Evolutionary conservation across 2,113 vertebrate genomes (phyloP).

Genomic region (Monopterus albus): DNA sequence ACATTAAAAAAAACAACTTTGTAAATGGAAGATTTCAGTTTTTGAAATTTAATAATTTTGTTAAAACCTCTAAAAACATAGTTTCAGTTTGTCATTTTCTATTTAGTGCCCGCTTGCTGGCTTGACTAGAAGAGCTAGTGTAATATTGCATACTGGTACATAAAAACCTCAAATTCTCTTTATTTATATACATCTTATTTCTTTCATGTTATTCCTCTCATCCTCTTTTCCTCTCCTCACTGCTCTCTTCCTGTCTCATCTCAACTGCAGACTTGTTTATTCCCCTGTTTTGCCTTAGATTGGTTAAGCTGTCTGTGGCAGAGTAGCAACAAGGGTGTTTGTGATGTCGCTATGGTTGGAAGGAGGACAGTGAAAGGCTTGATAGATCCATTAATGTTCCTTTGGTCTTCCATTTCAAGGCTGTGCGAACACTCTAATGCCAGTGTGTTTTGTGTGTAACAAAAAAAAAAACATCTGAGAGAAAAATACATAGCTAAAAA

Average conservation of each 20-base stretch:
- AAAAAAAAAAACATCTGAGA: background rate
- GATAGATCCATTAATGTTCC: conserved; percentile 58
- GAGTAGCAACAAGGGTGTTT: conserved; percentile 58
- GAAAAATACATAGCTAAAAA: background rate
- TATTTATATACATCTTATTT: background rate
- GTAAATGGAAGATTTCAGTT: too few species aligned
- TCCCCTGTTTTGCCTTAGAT: conserved; percentile 35
- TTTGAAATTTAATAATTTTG: too few species aligned
- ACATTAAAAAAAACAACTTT: too few species aligned
- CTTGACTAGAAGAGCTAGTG: background rate
- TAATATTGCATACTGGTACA: background rate
- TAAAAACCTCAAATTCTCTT: background rate
- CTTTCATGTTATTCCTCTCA: conserved; percentile 14
- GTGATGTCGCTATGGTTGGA: conserved; percentile 48
- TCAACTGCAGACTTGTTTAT: conserved; percentile 43
- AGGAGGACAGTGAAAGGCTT: conserved; percentile 37
- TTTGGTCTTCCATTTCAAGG: conserved; percentile 64
- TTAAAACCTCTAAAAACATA: too few species aligned
- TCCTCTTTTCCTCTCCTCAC: background rate
- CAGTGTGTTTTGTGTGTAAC: background rate
- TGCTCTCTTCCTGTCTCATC: background rate
- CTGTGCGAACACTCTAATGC: conserved; percentile 32
- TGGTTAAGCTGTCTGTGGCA: conserved; percentile 41
- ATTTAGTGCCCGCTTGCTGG: background rate
- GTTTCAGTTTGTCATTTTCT: too few species aligned